Percentiles rank a stretch among this genome's conserved stretches.
phyloP scores from a whole-genome alignment of 2,888 invertebrate species.

The Muschampia plurimacula region DNA sequence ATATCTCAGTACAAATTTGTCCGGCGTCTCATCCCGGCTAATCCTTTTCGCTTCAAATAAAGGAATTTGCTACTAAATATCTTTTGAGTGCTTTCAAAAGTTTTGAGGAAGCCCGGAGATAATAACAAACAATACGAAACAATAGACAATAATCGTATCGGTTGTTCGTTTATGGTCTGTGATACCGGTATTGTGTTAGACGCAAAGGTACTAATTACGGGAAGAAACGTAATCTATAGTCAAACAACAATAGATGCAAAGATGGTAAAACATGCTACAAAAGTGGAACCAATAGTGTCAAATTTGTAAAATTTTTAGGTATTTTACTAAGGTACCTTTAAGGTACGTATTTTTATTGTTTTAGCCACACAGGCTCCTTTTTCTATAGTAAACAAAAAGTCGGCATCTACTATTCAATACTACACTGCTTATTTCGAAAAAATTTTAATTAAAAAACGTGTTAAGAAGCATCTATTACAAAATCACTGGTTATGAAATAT shows the following conservation, averaged over 20 bases:
- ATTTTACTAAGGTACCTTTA: slow-evolving; percentile 10
- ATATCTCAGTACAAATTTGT: slow-evolving; percentile 45
- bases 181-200: slow-evolving; percentile 53
- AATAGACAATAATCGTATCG: slow-evolving; percentile 62
- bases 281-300: slow-evolving; percentile 15
- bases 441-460: neutral
- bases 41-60: slow-evolving; percentile 63
- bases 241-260: slow-evolving; percentile 48
- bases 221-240: slow-evolving; percentile 51
- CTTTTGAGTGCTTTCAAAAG: slow-evolving; percentile 49
- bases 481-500: neutral
- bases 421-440: neutral
- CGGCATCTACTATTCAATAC: neutral
- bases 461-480: neutral
- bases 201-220: slow-evolving; percentile 58
- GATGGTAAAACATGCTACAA: slow-evolving; percentile 35
- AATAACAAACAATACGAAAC: slow-evolving; percentile 61
- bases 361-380: neutral
- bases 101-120: slow-evolving; percentile 51
- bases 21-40: slow-evolving; percentile 51
- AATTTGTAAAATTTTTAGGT: slow-evolving; percentile 6
- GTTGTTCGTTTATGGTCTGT: slow-evolving; percentile 54
- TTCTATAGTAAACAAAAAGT: neutral
- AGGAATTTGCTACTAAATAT: slow-evolving; percentile 57
- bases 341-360: neutral